Base-by-base conservation (phyloP, 2,888 invertebrate genomes). In the Tipula lateralis region DNA sequence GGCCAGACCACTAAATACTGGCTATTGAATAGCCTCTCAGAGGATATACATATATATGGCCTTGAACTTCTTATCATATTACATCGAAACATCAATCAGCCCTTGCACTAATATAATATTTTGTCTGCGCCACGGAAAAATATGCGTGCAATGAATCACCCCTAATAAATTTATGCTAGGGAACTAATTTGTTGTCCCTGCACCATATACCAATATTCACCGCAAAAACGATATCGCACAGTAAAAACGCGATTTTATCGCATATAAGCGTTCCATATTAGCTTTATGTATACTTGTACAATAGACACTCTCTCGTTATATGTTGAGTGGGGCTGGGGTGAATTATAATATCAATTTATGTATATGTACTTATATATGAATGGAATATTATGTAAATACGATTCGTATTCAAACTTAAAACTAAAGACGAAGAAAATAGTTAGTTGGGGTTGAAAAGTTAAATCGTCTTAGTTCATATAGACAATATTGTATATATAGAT, bases 391-490 rank as follows among this genome's bases (percentile, higher is more conserved):
- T 66, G 24, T 66, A 66, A 66, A 66, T 66, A 66, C 66, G 19
- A n/a, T 44, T 44, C 1, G 4, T 32, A 32, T 32, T 3, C 32
- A 32, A 5, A 32, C 32, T 39, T 39, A 39, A 39, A 39, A 39
- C 9, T 39, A 13, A n/a, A 50, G 19, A 50, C 24, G 66, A 66
- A 66, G 66, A 66, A 24, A 66, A 66, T 66, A n/a, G 66, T 66
- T 66, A 66, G 66, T 66, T 66, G 66, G 66, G 66, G 66, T 66
- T 66, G 66, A 66, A 66, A 66, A 66, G 66, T 66, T 66, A 66
- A 66, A 66, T 66, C 66, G 66, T 66, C 66, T 66, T 66, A 66
- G 66, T 66, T 66, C 66, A 66, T 44, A 44, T 66, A 66, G 66
- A 66, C 66, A 66, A 66, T 66, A 66, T 66, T 66, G 2, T 44